Conservation (phyloP, 2,797 vertebrate genomes). For the Cyprinella venusta region DNA sequence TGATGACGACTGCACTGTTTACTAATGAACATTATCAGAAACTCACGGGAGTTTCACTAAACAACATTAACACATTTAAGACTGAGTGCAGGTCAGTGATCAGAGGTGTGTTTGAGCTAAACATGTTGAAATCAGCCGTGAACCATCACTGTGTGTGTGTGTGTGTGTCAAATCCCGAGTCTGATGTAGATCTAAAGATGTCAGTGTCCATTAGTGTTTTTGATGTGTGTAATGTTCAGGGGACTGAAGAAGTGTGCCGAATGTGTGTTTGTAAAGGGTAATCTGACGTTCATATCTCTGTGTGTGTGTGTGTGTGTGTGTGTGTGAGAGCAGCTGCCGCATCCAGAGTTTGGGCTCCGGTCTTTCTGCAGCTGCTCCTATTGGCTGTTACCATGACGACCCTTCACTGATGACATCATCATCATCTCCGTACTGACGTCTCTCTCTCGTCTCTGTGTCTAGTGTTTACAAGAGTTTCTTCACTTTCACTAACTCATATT, state of each 20-base stretch:
- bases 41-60: no score
- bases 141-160: neutral
- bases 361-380: conserved; percentile 34
- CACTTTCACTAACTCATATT: neutral
- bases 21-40: no score
- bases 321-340: conserved; percentile 31
- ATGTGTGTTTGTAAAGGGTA: neutral
- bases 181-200: no score
- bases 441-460: neutral
- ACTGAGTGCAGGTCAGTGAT: neutral
- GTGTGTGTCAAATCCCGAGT: neutral
- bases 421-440: no score
- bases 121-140: neutral
- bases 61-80: no score
- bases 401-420: conserved; percentile 29
- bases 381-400: conserved; percentile 41
- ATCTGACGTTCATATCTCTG: neutral
- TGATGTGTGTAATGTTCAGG: no score
- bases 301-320: neutral
- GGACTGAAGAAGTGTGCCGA: no score
- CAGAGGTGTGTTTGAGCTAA: no score
- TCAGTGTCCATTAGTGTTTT: no score
- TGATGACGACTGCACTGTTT: no score
- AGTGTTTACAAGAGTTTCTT: neutral
- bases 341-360: conserved; percentile 24